These are phyloP conservation scores for Thera obeliscata DNA, from an alignment of 2,888 invertebrate species.

Conservation along the genomic window DNA sequence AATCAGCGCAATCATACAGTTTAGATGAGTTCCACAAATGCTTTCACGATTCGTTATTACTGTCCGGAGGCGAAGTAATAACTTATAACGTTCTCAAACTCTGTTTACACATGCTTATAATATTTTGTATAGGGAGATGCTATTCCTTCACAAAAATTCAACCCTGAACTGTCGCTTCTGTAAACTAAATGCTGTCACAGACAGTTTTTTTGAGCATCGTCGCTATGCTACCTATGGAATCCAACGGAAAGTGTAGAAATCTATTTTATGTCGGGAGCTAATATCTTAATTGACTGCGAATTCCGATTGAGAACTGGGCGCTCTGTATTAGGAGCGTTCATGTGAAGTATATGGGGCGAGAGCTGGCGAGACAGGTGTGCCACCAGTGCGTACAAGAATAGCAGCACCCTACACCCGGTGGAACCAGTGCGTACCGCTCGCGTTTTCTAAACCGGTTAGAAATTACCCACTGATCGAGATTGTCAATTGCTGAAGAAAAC, in stretches of 20 bases:
- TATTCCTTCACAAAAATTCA: neutral
- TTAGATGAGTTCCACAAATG: constrained; percentile 71
- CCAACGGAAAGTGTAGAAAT: constrained; percentile 27
- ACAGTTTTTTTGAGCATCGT: neutral
- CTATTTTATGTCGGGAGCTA: constrained; percentile 27
- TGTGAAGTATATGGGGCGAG: constrained; percentile 69
- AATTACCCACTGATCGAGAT: constrained; percentile 83
- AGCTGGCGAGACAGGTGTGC: constrained; percentile 53
- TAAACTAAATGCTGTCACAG: neutral
- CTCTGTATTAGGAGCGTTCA: constrained; percentile 51
- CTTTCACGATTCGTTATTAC: constrained; percentile 60
- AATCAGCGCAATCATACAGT: constrained; percentile 79
- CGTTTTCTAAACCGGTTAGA: constrained; percentile 85
- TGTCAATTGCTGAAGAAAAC: constrained; percentile 80
- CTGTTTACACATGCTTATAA: constrained; percentile 2
- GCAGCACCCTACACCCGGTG: constrained; percentile 46
- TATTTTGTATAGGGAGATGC: neutral
- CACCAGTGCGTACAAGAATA: constrained; percentile 55
- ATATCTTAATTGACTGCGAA: constrained; percentile 43
- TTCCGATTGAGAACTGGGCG: constrained; percentile 38
- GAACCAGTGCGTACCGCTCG: constrained; percentile 55
- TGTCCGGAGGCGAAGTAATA: constrained; percentile 25
- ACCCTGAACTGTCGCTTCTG: neutral
- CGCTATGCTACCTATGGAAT: constrained; percentile 7
- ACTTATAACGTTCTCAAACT: constrained; percentile 19